Percentiles rank a stretch among this genome's conserved stretches.
phyloP scores from a whole-genome alignment of 1,140 invertebrate species.

The Drosophila navojoa region DNA sequence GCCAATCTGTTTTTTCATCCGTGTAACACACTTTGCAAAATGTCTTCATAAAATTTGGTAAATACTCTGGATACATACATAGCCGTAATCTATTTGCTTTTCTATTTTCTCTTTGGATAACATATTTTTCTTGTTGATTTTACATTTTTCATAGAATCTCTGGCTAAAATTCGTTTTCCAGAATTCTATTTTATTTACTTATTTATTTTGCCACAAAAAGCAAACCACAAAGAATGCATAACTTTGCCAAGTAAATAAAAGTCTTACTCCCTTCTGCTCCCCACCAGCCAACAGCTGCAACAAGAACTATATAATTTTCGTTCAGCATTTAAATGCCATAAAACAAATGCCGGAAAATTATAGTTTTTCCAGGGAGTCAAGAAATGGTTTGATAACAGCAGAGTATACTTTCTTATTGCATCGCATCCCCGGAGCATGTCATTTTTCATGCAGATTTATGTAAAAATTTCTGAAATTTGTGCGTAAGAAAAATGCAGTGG shows the following conservation, averaged over 20 bases:
- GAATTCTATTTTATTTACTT: background rate
- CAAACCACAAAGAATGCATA: background rate
- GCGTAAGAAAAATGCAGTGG: conserved; percentile 57
- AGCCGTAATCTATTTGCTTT: background rate
- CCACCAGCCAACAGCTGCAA: background rate
- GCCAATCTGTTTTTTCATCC: background rate
- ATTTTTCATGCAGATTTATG: conserved; percentile 79
- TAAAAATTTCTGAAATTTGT: conserved; percentile 64
- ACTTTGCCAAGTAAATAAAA: conserved; percentile 16
- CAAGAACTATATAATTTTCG: conserved; percentile 18
- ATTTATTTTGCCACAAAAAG: conserved; percentile 2
- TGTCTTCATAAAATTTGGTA: no score
- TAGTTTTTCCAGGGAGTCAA: conserved; percentile 32
- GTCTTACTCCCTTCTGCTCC: no score
- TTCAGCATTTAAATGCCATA: conserved; percentile 11
- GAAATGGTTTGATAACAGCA: conserved; percentile 41
- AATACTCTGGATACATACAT: background rate
- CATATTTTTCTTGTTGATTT: background rate
- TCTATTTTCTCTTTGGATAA: background rate
- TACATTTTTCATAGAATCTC: background rate
- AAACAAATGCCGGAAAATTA: conserved; percentile 29
- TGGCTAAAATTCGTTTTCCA: background rate
- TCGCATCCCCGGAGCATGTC: conserved; percentile 30
- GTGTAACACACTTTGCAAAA: background rate
- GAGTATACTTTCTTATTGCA: conserved; percentile 23